Evolutionary conservation across 2,888 invertebrate species (phyloP).

Genomic region (Ischnura elegans): DNA sequence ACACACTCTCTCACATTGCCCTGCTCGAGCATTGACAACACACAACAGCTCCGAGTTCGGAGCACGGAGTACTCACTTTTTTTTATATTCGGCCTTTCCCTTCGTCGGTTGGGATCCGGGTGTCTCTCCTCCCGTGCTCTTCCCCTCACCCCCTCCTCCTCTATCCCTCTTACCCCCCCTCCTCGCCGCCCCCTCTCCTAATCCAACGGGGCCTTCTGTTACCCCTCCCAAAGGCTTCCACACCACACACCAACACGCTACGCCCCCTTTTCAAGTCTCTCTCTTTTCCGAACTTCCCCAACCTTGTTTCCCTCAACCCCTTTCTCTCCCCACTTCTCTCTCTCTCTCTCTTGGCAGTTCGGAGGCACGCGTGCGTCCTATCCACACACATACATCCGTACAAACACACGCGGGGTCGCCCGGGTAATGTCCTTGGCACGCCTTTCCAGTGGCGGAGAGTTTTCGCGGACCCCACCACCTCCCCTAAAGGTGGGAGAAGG

Average conservation of each 20-base stretch:
- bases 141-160: background rate
- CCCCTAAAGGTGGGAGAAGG: background rate
- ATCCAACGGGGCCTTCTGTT: background rate
- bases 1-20: background rate
- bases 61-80: slow-evolving; percentile 37
- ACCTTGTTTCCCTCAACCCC: slow-evolving; percentile 27
- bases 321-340: background rate
- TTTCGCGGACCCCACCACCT: background rate
- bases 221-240: background rate
- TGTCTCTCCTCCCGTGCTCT: background rate
- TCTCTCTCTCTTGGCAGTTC: background rate
- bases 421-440: slow-evolving; percentile 31
- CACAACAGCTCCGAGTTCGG: background rate
- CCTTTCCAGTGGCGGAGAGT: slow-evolving; percentile 14
- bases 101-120: background rate
- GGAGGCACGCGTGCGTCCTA: slow-evolving; percentile 53
- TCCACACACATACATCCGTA: background rate
- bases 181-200: too few species aligned
- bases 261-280: background rate
- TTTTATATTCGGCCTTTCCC: slow-evolving; percentile 51
- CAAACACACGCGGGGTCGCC: background rate
- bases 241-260: background rate
- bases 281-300: slow-evolving; percentile 16
- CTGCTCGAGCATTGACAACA: background rate
- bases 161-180: background rate